These are phyloP conservation scores for Poecile montanus DNA, from an alignment of 2,797 vertebrate genomes.

Conservation along the genomic window DNA sequence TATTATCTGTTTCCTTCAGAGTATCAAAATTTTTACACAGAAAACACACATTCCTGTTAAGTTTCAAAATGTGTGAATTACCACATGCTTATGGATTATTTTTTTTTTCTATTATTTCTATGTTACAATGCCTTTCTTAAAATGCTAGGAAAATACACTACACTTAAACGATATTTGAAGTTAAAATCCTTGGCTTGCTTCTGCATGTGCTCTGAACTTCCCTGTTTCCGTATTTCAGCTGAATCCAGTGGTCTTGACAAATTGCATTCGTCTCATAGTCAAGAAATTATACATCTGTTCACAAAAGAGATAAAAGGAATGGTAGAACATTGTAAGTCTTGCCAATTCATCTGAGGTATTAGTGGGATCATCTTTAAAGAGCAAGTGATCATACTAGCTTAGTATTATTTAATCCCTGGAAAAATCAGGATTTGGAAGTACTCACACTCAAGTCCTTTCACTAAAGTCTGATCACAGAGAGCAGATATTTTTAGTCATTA, in stretches of 20 bases:
- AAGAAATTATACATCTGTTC: neutral
- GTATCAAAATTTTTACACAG: neutral
- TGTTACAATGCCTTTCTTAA: neutral
- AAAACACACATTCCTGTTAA: neutral
- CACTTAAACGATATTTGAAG: neutral
- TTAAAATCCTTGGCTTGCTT: neutral
- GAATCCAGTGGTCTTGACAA: neutral
- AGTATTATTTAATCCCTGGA: neutral
- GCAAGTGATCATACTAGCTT: neutral
- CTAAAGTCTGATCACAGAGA: neutral
- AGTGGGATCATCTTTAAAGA: slow-evolving; percentile 15
- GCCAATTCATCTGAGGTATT: neutral
- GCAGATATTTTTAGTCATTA: neutral
- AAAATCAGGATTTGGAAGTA: neutral
- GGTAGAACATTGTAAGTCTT: neutral
- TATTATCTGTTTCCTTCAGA: neutral
- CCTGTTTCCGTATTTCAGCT: neutral
- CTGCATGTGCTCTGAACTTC: neutral
- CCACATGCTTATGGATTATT: neutral
- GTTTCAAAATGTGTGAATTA: neutral
- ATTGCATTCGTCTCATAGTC: neutral
- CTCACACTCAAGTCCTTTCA: neutral
- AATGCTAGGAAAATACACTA: neutral
- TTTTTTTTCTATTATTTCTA: neutral
- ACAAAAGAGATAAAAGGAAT: neutral